phyloP scores from a whole-genome alignment of 2,797 vertebrate genomes.

The Mycteria americana region DNA sequence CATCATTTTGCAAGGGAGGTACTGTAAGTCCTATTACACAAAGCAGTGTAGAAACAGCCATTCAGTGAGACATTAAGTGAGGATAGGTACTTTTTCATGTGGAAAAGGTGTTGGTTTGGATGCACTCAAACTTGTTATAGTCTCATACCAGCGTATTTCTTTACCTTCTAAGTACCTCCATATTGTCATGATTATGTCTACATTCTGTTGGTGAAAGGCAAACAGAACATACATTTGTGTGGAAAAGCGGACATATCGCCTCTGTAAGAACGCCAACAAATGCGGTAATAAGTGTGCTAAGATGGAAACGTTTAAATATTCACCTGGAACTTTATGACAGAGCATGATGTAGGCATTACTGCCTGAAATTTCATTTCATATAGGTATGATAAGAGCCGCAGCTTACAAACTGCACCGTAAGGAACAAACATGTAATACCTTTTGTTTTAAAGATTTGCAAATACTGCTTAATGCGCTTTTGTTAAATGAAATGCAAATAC shows the following conservation, averaged over 20 bases:
- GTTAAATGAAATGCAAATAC: not conserved
- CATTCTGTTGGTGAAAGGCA: not conserved
- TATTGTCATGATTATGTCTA: not conserved
- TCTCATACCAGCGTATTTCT: not conserved
- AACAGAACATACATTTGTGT: not conserved
- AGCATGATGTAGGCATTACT: not conserved
- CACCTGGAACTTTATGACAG: not conserved
- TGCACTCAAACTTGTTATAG: not conserved
- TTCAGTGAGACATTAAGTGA: not conserved
- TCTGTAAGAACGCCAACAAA: not conserved
- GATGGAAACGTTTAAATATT: not conserved
- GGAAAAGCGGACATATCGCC: not conserved
- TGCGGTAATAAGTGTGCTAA: not conserved
- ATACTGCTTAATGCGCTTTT: not conserved
- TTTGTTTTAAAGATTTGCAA: not conserved
- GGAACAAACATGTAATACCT: not conserved
- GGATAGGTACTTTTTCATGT: not conserved
- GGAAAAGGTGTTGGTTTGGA: not conserved
- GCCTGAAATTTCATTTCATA: not conserved
- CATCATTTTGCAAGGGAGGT: not conserved
- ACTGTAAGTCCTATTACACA: not conserved
- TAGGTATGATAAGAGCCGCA: not conserved
- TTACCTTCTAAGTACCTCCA: not conserved
- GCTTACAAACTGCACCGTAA: not conserved
- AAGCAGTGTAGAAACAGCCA: not conserved